phyloP scores from a whole-genome alignment of 2,113 vertebrate genomes.

The Cochlearius cochlearius region DNA sequence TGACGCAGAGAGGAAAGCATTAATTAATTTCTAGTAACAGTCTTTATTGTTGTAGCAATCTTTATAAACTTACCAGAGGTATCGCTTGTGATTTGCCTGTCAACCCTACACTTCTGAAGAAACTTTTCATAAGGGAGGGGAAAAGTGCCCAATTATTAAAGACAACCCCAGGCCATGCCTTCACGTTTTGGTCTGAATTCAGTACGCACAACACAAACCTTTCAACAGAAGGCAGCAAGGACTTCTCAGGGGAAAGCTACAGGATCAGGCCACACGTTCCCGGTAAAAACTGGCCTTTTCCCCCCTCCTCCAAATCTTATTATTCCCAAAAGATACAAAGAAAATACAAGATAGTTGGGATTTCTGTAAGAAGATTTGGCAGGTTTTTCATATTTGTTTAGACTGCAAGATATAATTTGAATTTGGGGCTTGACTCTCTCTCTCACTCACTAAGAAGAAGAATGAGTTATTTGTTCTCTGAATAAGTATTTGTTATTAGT shows the following conservation, averaged over 20 bases:
- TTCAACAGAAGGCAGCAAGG: not conserved
- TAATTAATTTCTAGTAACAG: not conserved
- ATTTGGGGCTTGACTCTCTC: conserved; percentile 57
- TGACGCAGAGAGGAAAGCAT: not conserved
- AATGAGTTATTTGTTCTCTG: conserved; percentile 70
- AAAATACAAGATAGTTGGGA: conserved; percentile 58
- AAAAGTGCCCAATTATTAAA: not conserved
- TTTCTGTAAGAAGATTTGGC: conserved; percentile 66
- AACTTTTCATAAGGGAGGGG: not conserved
- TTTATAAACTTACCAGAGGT: not conserved
- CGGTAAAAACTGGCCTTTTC: not conserved
- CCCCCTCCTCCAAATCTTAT: not conserved
- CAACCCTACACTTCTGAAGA: not conserved
- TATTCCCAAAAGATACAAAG: conserved; percentile 50
- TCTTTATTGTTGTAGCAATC: not conserved
- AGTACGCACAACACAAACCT: not conserved
- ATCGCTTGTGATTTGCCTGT: not conserved
- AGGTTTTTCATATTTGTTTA: conserved; percentile 68
- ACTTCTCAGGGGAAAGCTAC: not conserved
- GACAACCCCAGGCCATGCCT: not conserved
- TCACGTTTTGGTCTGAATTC: not conserved
- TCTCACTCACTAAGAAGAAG: conserved; percentile 46
- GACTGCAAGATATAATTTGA: conserved; percentile 68
- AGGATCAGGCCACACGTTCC: not conserved
- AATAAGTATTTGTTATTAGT: conserved; percentile 76